phyloP scores from a whole-genome alignment of 2,888 invertebrate species.

The Aelia acuminata region DNA sequence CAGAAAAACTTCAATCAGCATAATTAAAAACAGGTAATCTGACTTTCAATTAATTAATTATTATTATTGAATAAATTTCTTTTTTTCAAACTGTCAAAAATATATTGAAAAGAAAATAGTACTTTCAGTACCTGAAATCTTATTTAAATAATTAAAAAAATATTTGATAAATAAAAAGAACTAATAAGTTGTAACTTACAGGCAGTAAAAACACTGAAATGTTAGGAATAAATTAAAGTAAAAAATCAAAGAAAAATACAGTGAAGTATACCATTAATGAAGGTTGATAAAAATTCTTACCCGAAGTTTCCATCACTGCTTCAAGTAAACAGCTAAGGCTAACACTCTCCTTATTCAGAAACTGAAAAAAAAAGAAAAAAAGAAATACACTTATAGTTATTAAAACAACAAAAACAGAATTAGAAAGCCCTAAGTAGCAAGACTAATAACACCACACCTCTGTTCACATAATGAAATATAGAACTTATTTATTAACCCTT shows the following conservation, averaged over 20 bases:
- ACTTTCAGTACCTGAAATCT: background rate
- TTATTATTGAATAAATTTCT: background rate
- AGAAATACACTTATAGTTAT: background rate
- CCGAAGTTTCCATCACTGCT: constrained; percentile 55
- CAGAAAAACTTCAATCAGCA: background rate
- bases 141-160: background rate
- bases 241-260: background rate
- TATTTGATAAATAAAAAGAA: background rate
- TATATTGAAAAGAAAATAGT: background rate
- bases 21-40: background rate
- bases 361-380: constrained; percentile 21
- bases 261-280: background rate
- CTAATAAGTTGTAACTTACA: background rate
- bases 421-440: background rate
- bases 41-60: background rate
- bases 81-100: background rate
- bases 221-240: background rate
- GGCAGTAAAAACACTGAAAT: background rate
- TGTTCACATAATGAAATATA: background rate
- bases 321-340: constrained; percentile 54
- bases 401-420: background rate
- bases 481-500: background rate
- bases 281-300: constrained; percentile 35
- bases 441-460: background rate
- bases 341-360: constrained; percentile 38